Percentiles rank a stretch among this genome's conserved stretches.
Conservation (phyloP, 1,140 invertebrate species). For the Megalonaias nervosa region DNA sequence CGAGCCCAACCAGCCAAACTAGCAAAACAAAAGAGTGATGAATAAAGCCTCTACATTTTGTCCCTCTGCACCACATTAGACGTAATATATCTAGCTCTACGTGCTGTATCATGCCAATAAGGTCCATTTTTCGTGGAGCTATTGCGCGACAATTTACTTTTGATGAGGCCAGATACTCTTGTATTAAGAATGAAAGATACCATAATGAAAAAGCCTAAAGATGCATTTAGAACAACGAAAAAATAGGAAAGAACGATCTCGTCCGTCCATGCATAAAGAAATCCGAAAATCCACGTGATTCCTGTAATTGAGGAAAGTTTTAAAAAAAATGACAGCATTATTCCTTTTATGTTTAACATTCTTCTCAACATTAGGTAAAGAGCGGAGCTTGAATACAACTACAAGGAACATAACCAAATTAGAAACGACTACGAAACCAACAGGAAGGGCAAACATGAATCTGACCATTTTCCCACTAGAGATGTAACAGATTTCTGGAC, state of each 20-base stretch:
- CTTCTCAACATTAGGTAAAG: not conserved
- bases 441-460: slow-evolving; percentile 10
- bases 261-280: slow-evolving; percentile 8
- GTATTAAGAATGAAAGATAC: slow-evolving; percentile 11
- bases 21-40: too few species aligned
- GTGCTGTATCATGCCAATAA: too few species aligned
- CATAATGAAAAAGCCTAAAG: slow-evolving; percentile 14
- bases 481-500: slow-evolving; percentile 16
- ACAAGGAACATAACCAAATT: slow-evolving; percentile 19
- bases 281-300: slow-evolving; percentile 16
- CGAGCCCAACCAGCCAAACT: too few species aligned
- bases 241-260: slow-evolving; percentile 1
- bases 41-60: too few species aligned
- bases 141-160: not conserved
- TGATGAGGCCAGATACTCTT: slow-evolving; percentile 1
- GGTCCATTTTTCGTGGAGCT: too few species aligned
- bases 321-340: slow-evolving; percentile 8
- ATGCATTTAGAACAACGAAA: slow-evolving; percentile 19
- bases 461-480: not conserved
- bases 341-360: slow-evolving; percentile 5
- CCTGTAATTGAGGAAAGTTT: slow-evolving; percentile 30
- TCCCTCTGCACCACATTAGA: too few species aligned
- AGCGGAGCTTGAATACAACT: slow-evolving; percentile 7
- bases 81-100: too few species aligned
- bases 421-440: slow-evolving; percentile 4